A percentile compares a stretch with the other conserved stretches of the same genome.
phyloP scores from a whole-genome alignment of 2,113 vertebrate genomes.

The human (Homo sapiens) region DNA sequence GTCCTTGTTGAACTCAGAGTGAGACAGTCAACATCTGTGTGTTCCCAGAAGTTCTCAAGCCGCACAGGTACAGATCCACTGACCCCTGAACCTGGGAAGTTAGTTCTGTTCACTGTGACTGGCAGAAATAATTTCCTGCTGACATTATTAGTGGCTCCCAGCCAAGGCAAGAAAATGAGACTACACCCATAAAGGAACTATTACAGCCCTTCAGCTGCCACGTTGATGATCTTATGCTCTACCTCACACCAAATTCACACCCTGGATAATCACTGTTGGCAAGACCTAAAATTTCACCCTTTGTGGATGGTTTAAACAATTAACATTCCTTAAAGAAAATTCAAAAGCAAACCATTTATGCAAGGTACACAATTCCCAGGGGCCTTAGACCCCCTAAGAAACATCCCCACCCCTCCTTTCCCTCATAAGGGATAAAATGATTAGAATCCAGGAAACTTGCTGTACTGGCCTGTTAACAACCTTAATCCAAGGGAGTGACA shows the following conservation, averaged over 20 bases:
- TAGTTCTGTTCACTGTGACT: background rate
- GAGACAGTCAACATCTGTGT: background rate
- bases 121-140: background rate
- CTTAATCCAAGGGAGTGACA: background rate
- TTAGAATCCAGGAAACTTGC: background rate
- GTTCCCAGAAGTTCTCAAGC: background rate
- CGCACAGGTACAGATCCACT: background rate
- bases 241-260: background rate
- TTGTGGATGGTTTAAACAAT: background rate
- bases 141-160: background rate
- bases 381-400: background rate
- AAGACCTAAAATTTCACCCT: background rate
- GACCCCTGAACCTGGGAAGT: background rate
- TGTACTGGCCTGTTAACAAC: background rate
- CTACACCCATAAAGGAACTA: background rate
- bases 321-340: background rate
- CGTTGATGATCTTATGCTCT: rapidly evolving
- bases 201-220: background rate
- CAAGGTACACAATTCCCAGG: background rate
- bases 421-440: background rate
- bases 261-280: background rate
- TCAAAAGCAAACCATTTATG: background rate
- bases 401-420: background rate
- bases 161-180: background rate
- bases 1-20: background rate